These are phyloP conservation scores for Galago senegalensis DNA, from an alignment of 2,797 vertebrate genomes.

Conservation along the genomic window DNA sequence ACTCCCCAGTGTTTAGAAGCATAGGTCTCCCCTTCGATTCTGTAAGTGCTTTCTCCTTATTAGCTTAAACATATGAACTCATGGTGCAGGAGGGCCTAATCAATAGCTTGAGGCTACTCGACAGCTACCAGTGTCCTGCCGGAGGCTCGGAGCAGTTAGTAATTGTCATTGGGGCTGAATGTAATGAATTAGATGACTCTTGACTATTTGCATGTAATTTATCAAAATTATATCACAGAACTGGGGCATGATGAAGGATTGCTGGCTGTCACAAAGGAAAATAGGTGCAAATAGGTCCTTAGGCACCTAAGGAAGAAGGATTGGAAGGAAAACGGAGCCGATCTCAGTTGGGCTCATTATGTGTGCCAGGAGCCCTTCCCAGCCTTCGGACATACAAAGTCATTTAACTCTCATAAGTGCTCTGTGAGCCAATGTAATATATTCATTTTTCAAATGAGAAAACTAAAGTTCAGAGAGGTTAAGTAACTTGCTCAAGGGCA, in stretches of 20 bases:
- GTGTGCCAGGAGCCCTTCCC: neutral
- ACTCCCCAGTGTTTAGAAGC: neutral
- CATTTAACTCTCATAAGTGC: constrained; percentile 30
- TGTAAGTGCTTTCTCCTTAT: neutral
- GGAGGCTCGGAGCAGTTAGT: constrained; percentile 3
- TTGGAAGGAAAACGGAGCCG: neutral
- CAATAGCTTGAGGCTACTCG: neutral
- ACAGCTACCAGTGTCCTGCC: neutral
- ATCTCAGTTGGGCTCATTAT: neutral
- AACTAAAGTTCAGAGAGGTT: constrained; percentile 70
- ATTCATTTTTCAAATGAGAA: constrained; percentile 53
- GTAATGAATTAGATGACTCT: constrained; percentile 63
- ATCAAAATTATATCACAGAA: constrained; percentile 74
- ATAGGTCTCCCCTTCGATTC: neutral
- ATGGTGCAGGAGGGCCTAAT: neutral
- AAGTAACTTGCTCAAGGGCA: constrained; percentile 62
- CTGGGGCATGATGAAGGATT: constrained; percentile 71
- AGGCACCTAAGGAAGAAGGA: constrained; percentile 50
- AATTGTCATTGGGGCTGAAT: constrained; percentile 50
- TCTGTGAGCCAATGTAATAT: neutral
- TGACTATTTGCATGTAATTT: constrained; percentile 70
- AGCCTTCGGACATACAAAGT: neutral
- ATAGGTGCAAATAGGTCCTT: constrained; percentile 48
- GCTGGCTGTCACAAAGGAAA: constrained; percentile 50
- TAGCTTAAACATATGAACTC: neutral